Conservation (phyloP, 2,888 invertebrate species). For the Archips xylosteana region DNA sequence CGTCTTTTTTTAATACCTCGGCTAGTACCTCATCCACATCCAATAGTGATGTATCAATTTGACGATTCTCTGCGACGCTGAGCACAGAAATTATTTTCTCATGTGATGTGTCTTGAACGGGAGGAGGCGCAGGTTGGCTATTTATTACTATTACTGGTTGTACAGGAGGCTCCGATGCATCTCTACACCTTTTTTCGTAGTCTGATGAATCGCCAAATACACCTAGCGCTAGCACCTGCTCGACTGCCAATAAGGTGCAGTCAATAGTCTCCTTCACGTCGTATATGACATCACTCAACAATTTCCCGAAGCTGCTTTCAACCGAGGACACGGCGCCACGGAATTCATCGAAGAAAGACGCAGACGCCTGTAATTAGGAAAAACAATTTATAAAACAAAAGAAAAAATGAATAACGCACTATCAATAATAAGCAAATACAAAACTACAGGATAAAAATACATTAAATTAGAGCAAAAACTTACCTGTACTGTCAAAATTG, state of each 20-base stretch:
- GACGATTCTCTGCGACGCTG: constrained; percentile 38
- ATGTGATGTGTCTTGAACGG: background rate
- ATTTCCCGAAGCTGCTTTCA: constrained; percentile 64
- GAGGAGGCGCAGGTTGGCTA: constrained; percentile 9
- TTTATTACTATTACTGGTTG: constrained; percentile 20
- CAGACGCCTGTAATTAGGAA: constrained; percentile 64
- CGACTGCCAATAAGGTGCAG: constrained; percentile 71
- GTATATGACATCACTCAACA: constrained; percentile 67
- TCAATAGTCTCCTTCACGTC: constrained; percentile 72
- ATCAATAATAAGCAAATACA: background rate
- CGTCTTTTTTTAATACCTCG: constrained; percentile 49
- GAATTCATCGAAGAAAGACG: constrained; percentile 65
- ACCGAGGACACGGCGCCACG: constrained; percentile 62
- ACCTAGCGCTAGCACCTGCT: constrained; percentile 59
- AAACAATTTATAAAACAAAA: background rate
- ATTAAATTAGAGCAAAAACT: constrained; percentile 40
- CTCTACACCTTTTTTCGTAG: constrained; percentile 51
- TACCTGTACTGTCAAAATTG: constrained; percentile 57
- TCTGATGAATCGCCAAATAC: constrained; percentile 49
- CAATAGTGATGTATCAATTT: constrained; percentile 49
- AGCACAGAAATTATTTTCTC: background rate
- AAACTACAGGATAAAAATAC: background rate
- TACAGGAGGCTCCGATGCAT: constrained; percentile 10
- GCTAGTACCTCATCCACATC: constrained; percentile 51
- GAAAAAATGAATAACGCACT: background rate